Evolutionary conservation across 2,113 vertebrate genomes (phyloP).

Genomic region (Daubentonia madagascariensis): DNA sequence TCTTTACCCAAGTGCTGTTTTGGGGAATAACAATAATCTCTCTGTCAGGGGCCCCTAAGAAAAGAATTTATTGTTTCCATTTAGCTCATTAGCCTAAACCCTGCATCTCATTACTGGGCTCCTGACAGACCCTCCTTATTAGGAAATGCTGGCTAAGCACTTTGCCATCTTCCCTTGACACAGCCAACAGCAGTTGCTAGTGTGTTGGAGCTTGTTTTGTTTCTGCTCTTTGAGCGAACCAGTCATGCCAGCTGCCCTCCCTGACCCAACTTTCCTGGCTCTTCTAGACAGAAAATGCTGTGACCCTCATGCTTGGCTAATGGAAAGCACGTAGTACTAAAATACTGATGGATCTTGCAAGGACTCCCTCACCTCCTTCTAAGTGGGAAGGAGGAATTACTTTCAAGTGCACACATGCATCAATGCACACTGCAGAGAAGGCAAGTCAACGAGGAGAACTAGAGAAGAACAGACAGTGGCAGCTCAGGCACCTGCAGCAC

Average conservation of each 20-base stretch:
- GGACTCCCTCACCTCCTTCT: not conserved
- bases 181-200: constrained; percentile 2
- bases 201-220: not conserved
- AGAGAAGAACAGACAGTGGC: not conserved
- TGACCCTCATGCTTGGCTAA: not conserved
- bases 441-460: not conserved
- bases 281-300: constrained; percentile 6
- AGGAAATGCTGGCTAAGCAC: constrained; percentile 32
- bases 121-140: constrained; percentile 62
- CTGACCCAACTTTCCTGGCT: constrained; percentile 32
- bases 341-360: not conserved
- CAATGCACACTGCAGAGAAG: not conserved
- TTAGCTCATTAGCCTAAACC: constrained; percentile 79
- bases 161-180: constrained; percentile 21
- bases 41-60: constrained; percentile 75
- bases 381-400: not conserved
- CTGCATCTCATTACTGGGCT: constrained; percentile 75
- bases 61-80: constrained; percentile 74
- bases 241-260: constrained; percentile 35
- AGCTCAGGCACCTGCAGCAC: not conserved
- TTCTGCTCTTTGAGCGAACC: constrained; percentile 40
- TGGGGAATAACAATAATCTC: constrained; percentile 75
- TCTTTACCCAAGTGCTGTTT: constrained; percentile 58
- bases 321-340: rapidly evolving
- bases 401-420: not conserved